These are phyloP conservation scores for Acanthopagrus latus DNA, from an alignment of 2,797 vertebrate species.

Conservation along the genomic window DNA sequence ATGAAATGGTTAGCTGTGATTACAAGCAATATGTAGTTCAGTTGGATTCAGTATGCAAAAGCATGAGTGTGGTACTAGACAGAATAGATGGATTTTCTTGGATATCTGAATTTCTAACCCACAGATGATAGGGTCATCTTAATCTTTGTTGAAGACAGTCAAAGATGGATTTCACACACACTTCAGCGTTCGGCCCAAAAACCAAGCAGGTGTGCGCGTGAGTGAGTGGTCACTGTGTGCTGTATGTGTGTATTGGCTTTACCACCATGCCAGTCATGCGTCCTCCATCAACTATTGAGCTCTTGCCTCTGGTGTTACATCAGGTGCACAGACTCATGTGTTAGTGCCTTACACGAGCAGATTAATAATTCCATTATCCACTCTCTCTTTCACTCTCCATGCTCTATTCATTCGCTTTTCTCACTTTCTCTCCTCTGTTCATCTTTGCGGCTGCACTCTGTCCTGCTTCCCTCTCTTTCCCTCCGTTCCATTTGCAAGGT, in stretches of 20 bases:
- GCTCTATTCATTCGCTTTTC: constrained; percentile 69
- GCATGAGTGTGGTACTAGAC: no score
- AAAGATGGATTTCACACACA: not conserved
- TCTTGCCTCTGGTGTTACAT: constrained; percentile 71
- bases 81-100: not conserved
- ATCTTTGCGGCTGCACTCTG: constrained; percentile 75
- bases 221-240: not conserved
- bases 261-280: constrained; percentile 55
- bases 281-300: constrained; percentile 72
- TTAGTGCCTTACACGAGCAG: constrained; percentile 61
- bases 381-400: constrained; percentile 53
- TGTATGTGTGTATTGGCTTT: constrained; percentile 26
- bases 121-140: not conserved
- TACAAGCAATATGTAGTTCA: not conserved
- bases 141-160: not conserved
- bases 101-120: not conserved
- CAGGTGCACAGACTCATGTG: constrained; percentile 69
- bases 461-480: constrained; percentile 81
- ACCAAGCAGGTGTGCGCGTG: constrained; percentile 32
- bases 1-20: not conserved
- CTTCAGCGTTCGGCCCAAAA: not conserved
- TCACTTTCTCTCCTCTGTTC: constrained; percentile 64
- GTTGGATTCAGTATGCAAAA: not conserved
- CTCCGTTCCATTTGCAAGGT: constrained; percentile 91
- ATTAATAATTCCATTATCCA: constrained; percentile 75